These are phyloP conservation scores for Aricia agestis DNA, from an alignment of 1,140 invertebrate species.

Conservation along the genomic window DNA sequence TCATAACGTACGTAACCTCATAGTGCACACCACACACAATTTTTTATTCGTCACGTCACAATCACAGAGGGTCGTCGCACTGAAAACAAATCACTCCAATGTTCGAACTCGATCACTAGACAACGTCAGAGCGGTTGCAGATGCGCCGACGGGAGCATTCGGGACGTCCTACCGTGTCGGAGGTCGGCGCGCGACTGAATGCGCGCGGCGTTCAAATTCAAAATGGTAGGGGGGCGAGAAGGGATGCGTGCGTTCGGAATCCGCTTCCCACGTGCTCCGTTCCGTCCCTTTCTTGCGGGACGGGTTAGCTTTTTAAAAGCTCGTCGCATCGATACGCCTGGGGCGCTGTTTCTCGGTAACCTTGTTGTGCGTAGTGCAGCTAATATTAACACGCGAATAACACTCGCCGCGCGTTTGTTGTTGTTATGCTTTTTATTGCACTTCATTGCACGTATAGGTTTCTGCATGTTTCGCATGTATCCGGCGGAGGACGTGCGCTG, in stretches of 20 bases:
- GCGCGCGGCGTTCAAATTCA: slow-evolving; percentile 53
- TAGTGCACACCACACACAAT: slow-evolving; percentile 68
- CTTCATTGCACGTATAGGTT: slow-evolving; percentile 40
- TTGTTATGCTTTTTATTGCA: slow-evolving; percentile 51
- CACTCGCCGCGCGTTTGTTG: slow-evolving; percentile 47
- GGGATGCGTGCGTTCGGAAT: slow-evolving; percentile 73
- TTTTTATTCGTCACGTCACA: slow-evolving; percentile 57
- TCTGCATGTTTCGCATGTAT: slow-evolving; percentile 24
- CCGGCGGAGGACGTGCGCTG: slow-evolving; percentile 22
- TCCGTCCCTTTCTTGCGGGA: slow-evolving; percentile 66
- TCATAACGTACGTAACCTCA: slow-evolving; percentile 70
- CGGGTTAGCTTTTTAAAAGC: slow-evolving; percentile 71
- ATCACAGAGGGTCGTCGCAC: slow-evolving; percentile 53
- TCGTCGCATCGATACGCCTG: slow-evolving; percentile 63
- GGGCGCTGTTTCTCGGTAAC: slow-evolving; percentile 56
- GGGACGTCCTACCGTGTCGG: slow-evolving; percentile 48
- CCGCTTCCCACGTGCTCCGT: slow-evolving; percentile 68
- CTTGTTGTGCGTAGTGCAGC: slow-evolving; percentile 65
- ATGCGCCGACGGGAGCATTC: slow-evolving; percentile 26
- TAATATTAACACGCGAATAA: slow-evolving; percentile 68
- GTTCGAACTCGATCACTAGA: slow-evolving; percentile 56
- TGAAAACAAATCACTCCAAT: slow-evolving; percentile 61
- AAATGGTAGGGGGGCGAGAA: slow-evolving; percentile 36
- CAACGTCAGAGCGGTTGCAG: slow-evolving; percentile 65
- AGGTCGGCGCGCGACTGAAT: slow-evolving; percentile 69